phyloP scores from a whole-genome alignment of 2,113 vertebrate genomes.

The Petroica traversi region DNA sequence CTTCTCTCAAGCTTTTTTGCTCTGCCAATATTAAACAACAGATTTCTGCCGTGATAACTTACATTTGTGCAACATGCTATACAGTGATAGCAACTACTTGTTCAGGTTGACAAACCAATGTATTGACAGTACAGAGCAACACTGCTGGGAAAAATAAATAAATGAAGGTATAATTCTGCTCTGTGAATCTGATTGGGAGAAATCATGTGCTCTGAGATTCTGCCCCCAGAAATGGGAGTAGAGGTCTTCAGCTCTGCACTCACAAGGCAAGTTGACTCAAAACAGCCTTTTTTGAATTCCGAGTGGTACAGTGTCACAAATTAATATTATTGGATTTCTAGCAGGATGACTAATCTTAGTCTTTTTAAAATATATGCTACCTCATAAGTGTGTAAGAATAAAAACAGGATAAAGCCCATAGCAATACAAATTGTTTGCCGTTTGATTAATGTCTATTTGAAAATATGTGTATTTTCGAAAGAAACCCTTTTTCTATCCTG shows the following conservation, averaged over 20 bases:
- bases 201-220: background rate
- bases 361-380: background rate
- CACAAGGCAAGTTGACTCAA: background rate
- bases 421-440: conserved; percentile 55
- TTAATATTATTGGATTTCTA: background rate
- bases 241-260: background rate
- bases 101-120: background rate
- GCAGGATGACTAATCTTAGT: background rate
- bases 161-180: background rate
- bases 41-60: background rate
- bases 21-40: background rate
- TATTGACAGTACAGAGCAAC: background rate
- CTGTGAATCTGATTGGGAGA: background rate
- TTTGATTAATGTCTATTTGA: conserved; percentile 70
- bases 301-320: background rate
- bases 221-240: background rate
- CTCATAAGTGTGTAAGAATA: conserved; percentile 24
- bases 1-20: background rate
- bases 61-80: background rate
- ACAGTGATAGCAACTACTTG: background rate
- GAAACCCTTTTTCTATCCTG: conserved; percentile 48
- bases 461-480: conserved; percentile 59
- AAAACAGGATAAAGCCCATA: conserved; percentile 60
- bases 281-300: background rate
- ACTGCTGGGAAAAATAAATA: rapidly evolving